Base-by-base conservation (phyloP, 2,113 vertebrate genomes). In the Heptranchias perlo region DNA sequence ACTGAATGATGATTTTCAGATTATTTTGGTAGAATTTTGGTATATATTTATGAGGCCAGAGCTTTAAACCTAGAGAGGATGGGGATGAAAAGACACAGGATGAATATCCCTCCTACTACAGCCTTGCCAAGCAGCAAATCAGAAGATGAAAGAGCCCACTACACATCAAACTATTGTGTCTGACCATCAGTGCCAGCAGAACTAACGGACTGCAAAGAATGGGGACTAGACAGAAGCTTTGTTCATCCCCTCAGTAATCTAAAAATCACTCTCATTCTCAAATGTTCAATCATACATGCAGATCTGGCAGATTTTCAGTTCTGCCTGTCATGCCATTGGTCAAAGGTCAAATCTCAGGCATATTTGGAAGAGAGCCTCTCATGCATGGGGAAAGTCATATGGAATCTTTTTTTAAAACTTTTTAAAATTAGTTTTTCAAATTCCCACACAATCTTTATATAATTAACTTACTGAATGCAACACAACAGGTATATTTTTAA, bases 261-360 rank as follows among this genome's bases (percentile, higher is more conserved):
- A n/a, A 39, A 93, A 93, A 93, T 62, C 89, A 62, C 89, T 39
- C n/a, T n/a, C 89, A 62, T 93, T 93, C 89, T 93, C 61, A 62
- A 62, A 93, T 62, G 89, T 62, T 62, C 58, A 62, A 93, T 62
- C 54, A 93, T 62, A 91, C 52, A 61, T 58, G 54, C 35, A 93
- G 35, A 62, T 62, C 35, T 39, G 35, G 61, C 54, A 93, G 89
- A 39, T 62, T 93, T 93, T 62, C 89, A 62, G n/a, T 93, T 0
- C 35, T 91, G 87, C 13, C 87, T 91, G 13, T 61, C 54, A 35
- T 91, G 87, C 31, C 6, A 93, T 93, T 39, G 35, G 58, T n/a
- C 58, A 93, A 62, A 93, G 35, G 58, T 93, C 58, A 93, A 62
- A 62, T 93, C 89, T 62, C 58, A 39, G 58, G 52, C 23, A 89